Percentiles rank a stretch among this genome's conserved stretches.
Evolutionary conservation across 64 coral and sea anemone genomes (phyloP).

Genomic region (Actinia tenebrosa): DNA sequence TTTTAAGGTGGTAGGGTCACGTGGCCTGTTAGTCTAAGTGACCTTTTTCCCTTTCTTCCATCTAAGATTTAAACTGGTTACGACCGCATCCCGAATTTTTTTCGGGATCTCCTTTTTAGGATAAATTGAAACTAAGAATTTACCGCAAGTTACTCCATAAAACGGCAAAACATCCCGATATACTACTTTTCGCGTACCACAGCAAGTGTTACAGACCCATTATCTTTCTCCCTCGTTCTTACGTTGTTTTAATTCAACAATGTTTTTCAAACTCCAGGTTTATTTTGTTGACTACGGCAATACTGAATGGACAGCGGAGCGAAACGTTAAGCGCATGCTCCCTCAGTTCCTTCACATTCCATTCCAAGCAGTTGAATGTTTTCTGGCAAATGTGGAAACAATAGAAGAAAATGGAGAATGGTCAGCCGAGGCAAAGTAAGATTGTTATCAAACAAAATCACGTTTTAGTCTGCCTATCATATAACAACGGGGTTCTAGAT

Average conservation of each 20-base stretch:
- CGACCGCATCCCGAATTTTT: no score
- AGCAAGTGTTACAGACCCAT: not conserved
- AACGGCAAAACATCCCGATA: not conserved
- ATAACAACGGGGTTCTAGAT: no score
- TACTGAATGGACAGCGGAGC: slow-evolving; percentile 69
- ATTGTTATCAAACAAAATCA: not conserved
- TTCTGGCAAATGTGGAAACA: slow-evolving; percentile 72
- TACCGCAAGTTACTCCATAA: no score
- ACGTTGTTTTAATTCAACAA: not conserved
- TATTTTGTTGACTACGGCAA: slow-evolving; percentile 94
- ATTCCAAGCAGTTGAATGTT: slow-evolving; percentile 94
- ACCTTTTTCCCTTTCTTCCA: no score
- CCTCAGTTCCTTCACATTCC: slow-evolving; percentile 96
- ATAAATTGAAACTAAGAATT: no score
- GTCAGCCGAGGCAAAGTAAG: slow-evolving; percentile 68
- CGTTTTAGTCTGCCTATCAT: no score
- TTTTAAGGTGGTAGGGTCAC: no score
- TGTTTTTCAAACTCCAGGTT: slow-evolving; percentile 28
- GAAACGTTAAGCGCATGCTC: slow-evolving; percentile 71
- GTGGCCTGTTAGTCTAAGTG: no score
- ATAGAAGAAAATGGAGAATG: slow-evolving; percentile 30
- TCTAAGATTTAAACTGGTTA: no score
- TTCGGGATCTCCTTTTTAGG: no score
- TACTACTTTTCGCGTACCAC: not conserved
- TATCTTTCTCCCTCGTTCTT: not conserved